phyloP scores from a whole-genome alignment of 2,888 invertebrate species.

The Athrips mouffetella region DNA sequence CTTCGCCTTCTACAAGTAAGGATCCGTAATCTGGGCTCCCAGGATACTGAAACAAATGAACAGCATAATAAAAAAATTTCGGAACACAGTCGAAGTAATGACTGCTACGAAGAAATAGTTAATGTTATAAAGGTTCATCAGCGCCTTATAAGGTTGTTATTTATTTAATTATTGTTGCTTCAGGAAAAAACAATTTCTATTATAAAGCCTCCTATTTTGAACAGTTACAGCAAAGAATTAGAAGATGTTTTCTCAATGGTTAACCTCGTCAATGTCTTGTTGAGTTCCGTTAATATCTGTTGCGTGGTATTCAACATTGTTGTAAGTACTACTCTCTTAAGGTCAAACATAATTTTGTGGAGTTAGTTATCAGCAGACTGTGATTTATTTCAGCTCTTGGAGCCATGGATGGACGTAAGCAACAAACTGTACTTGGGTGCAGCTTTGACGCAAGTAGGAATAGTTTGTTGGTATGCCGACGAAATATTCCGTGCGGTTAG shows the following conservation, averaged over 20 bases:
- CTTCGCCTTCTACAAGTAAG: constrained; percentile 50
- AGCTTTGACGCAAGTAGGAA: constrained; percentile 57
- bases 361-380: background rate
- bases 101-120: constrained; percentile 48
- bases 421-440: constrained; percentile 61
- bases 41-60: background rate
- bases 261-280: constrained; percentile 55
- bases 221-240: constrained; percentile 54
- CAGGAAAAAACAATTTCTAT: too few relatives aligned
- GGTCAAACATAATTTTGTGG: background rate
- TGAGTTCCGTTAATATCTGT: constrained; percentile 62
- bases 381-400: constrained; percentile 44
- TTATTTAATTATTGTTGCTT: background rate
- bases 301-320: constrained; percentile 59
- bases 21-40: constrained; percentile 41
- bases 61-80: background rate
- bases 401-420: constrained; percentile 58
- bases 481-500: constrained; percentile 59
- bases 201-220: too few relatives aligned
- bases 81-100: constrained; percentile 14
- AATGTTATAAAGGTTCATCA: constrained; percentile 53
- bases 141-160: constrained; percentile 48
- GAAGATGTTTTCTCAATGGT: constrained; percentile 57
- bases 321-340: constrained; percentile 40
- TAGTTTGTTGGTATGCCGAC: constrained; percentile 64